Base-by-base conservation (phyloP, 2,797 vertebrate species). In the Arremon aurantiirostris region DNA sequence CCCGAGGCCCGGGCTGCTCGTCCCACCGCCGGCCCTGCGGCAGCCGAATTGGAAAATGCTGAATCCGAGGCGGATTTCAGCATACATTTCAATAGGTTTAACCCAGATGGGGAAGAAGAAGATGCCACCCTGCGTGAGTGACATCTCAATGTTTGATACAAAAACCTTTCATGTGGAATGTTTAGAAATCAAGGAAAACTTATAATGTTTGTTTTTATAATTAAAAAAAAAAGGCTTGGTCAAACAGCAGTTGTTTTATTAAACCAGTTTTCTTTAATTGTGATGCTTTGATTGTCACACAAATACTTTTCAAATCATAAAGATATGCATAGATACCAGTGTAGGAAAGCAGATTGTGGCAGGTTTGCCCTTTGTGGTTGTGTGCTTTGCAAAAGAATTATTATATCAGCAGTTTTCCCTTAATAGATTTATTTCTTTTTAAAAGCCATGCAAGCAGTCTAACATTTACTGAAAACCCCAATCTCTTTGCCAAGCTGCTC, bases 91-190 rank as follows among this genome's bases (percentile, higher is more conserved):
- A 98, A 96, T 91, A 98, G 98, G 94, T 98, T 99, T 88, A 98
- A 99, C 92, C 98, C 99, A 10, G 99, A 98, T 4, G 99, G 99
- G 69, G 99, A 99, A 86, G 98, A 98, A 91, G 99, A 99, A 95
- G 98, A 98, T 90, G 96, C 98, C 90, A 96, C 98, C 11, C 97
- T 98, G 89, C 99, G 98, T 93, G 99, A 99, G 96, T 99, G 98
- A 99, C 89, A 63, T 94, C 87, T 92, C 75, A 9, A 72, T 86
- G 72, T 92, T 90, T 90, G 72, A 86, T 73, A 91, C 61, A 68
- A 91, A 81, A 90, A 79, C 32, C 61, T 70, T 94, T 83, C 93
- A 82, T 72, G 79, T 93, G 97, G 96, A 97, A 97, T 96, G 95
- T 97, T 95, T 96, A 96, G 95, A 93, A 96, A 73, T 95, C 90